Evolutionary conservation across 2,888 invertebrate species (phyloP), one percentile per base, ranked within the genome.

Genomic region (Neoitamus cyanurus): DNA sequence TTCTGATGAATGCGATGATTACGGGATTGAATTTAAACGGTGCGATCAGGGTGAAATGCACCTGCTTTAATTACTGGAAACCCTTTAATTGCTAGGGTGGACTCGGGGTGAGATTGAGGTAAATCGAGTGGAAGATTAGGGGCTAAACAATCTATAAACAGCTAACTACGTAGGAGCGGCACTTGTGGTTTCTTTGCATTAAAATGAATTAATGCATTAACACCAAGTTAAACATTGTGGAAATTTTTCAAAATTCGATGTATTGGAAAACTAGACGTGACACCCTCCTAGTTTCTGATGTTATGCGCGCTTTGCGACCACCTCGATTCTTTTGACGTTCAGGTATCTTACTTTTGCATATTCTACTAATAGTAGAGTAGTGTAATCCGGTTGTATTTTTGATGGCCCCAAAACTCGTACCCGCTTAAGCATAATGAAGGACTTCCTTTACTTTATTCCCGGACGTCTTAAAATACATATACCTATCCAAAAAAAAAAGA

Each of bases 1-100:
- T 72, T 34, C 83, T 42, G 48, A 83, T 48, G 72, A 20, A 83
- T 83, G 46, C 37, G 83, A 83, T 73, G 72, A 72, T 83, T 72
- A 83, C 48, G 25, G 83, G 36, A 83, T 72, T 83, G 83, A 83
- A 83, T 83, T 83, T 83, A 72, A 72, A 83, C 82, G 69, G 82
- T 82, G 36, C 82, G 82, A 82, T 82, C 42, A 36, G 82, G 82
- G 36, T 69, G 68, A 15, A 82, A 36, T 82, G 82, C 82, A 82
- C 82, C 82, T 82, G 82, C 82, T 82, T 82, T 82, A 82, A 82
- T 82, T 82, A 69, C 82, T 82, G 69, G 69, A 82, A 69, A 82
- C 82, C 20, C 25, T 82, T 82, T 82, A 82, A 82, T 82, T 82
- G 82, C 82, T 69, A n/a, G 82, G 82, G 82, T 69, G 11, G 82